Percentiles rank a stretch among this genome's conserved stretches.
Evolutionary conservation across 2,888 invertebrate genomes (phyloP).

Genomic region (Malthinus flaveolus): DNA sequence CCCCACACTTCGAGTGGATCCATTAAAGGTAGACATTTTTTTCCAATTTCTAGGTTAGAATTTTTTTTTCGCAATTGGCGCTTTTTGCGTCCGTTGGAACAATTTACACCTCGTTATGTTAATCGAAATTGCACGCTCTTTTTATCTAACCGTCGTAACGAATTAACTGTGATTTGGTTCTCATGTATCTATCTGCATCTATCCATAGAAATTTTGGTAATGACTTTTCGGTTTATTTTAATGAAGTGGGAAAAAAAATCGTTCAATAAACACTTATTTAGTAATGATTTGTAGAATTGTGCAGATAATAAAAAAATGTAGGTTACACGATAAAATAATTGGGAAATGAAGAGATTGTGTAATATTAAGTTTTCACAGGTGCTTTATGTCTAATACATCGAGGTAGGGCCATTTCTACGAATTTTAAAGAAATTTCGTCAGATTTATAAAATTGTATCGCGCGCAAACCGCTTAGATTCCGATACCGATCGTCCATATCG

Average conservation of each 20-base stretch:
- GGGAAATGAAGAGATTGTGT: conserved; percentile 20
- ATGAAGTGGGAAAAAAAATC: neutral
- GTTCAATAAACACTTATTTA: conserved; percentile 10
- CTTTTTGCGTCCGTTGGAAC: neutral
- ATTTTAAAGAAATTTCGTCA: too few relatives aligned
- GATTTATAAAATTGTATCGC: too few relatives aligned
- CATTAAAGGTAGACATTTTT: conserved; percentile 70
- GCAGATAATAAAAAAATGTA: conserved; percentile 19
- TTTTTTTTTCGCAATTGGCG: neutral
- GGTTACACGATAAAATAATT: conserved; percentile 25
- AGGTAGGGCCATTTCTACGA: too few relatives aligned
- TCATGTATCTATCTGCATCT: neutral
- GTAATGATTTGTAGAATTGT: conserved; percentile 15
- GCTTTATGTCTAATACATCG: conserved; percentile 3
- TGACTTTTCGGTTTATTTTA: too few relatives aligned
- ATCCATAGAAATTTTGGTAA: neutral
- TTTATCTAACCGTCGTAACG: too few relatives aligned
- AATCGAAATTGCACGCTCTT: neutral
- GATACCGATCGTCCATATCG: too few relatives aligned
- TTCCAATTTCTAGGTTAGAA: conserved; percentile 4
- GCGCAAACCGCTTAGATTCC: too few relatives aligned
- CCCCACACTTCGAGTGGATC: conserved; percentile 81
- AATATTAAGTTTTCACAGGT: conserved; percentile 6
- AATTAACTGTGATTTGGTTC: too few relatives aligned
- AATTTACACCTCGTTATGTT: neutral